phyloP scores from a whole-genome alignment of 2,888 invertebrate genomes.

The Pristionchus japonicus region DNA sequence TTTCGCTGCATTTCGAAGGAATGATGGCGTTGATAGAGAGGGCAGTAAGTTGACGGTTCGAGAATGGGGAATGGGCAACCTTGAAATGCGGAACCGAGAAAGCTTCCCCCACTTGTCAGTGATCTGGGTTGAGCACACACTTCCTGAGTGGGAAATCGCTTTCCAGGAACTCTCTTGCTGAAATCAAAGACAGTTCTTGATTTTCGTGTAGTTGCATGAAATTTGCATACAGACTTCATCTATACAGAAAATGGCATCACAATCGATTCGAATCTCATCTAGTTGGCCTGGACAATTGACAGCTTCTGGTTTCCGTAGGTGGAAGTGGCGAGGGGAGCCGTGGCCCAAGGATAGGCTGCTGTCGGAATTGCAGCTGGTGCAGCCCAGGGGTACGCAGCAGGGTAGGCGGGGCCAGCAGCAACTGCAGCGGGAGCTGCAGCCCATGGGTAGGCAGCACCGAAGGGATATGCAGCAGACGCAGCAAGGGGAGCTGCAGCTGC shows the following conservation, averaged over 20 bases:
- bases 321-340: neutral
- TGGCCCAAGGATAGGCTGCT: neutral
- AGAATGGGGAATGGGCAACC: too few relatives aligned
- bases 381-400: neutral
- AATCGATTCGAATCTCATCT: constrained; percentile 6
- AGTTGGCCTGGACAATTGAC: constrained; percentile 37
- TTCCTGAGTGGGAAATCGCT: neutral
- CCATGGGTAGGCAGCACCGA: neutral
- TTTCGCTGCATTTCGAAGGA: neutral
- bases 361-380: neutral
- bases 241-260: neutral
- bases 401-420: neutral
- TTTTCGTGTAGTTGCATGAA: neutral
- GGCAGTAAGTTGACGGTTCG: neutral
- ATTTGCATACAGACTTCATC: neutral
- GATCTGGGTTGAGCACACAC: neutral
- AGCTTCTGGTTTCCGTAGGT: constrained; percentile 38
- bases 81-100: neutral
- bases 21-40: neutral
- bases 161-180: neutral
- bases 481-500: constrained; percentile 29
- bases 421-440: neutral
- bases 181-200: neutral
- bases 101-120: neutral
- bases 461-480: constrained; percentile 8